Percentiles rank a stretch among this genome's conserved stretches.
These are phyloP conservation scores for Psococerastis gibbosa DNA, from an alignment of 2,888 invertebrate species.

Conservation along the genomic window DNA sequence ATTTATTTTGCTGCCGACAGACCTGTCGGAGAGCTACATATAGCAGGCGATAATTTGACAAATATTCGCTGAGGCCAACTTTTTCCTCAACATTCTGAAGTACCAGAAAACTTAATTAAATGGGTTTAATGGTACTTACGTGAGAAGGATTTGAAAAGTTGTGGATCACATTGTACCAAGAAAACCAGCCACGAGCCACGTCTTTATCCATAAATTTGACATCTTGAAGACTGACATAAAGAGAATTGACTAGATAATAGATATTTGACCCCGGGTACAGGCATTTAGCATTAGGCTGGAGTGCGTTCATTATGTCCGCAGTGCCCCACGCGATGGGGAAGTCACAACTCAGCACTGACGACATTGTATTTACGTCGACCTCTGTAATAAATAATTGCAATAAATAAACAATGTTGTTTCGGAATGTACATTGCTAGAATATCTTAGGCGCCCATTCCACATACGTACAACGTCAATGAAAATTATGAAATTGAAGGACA, in stretches of 20 bases:
- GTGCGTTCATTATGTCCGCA: conserved; percentile 4
- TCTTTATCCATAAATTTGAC: conserved; percentile 22
- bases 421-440: no score
- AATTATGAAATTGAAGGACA: no score
- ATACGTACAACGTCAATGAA: no score
- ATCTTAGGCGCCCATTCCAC: no score
- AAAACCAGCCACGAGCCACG: conserved; percentile 32
- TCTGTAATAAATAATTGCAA: neutral
- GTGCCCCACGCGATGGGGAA: conserved; percentile 6
- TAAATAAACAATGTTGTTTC: neutral
- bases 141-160: conserved; percentile 32
- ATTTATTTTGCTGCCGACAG: no score
- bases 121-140: no score
- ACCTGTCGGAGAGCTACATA: no score
- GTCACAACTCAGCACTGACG: conserved; percentile 7
- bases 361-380: conserved; percentile 6
- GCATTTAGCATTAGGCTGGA: neutral
- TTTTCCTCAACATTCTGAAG: no score
- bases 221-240: neutral
- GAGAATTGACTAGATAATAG: neutral
- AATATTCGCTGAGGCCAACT: no score
- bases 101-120: no score
- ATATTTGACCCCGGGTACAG: conserved; percentile 8
- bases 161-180: conserved; percentile 30
- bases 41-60: no score